A percentile compares a stretch with the other conserved stretches of the same genome.
Evolutionary conservation across 2,888 invertebrate genomes (phyloP).

Genomic region (Tachina fera): DNA sequence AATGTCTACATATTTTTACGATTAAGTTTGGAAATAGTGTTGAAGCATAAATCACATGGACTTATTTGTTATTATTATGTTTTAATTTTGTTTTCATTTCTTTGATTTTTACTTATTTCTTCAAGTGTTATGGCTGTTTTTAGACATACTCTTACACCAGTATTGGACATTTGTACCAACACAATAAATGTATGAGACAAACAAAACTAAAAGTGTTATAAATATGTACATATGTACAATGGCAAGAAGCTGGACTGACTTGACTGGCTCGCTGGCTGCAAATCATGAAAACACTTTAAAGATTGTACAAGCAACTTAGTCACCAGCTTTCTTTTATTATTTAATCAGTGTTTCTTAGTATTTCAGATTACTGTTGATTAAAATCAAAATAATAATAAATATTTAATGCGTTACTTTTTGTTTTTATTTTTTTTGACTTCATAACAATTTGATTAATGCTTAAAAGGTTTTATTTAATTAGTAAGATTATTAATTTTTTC

Average conservation of each 20-base stretch:
- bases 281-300: conserved; percentile 12
- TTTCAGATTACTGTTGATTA: conserved; percentile 16
- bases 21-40: conserved; percentile 36
- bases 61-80: conserved; percentile 19
- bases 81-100: conserved; percentile 22
- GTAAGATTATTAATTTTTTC: not conserved
- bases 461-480: not conserved
- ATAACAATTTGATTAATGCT: not conserved
- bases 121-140: not conserved
- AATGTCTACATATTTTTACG: too few species aligned
- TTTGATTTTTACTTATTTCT: conserved; percentile 15
- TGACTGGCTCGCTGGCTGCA: not conserved
- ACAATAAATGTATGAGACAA: conserved; percentile 3
- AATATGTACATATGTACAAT: conserved; percentile 22
- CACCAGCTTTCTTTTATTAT: conserved; percentile 54
- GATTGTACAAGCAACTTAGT: conserved; percentile 19
- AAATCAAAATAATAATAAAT: conserved; percentile 9
- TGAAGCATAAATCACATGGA: not conserved
- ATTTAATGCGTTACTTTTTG: conserved; percentile 14
- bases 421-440: not conserved
- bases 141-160: conserved; percentile 3
- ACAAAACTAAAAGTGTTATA: conserved; percentile 52
- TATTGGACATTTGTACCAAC: not conserved
- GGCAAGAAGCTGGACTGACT: conserved; percentile 3
- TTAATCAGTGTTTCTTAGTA: conserved; percentile 26